phyloP scores from a whole-genome alignment of 2,113 vertebrate genomes.

The Sciurus niger region DNA sequence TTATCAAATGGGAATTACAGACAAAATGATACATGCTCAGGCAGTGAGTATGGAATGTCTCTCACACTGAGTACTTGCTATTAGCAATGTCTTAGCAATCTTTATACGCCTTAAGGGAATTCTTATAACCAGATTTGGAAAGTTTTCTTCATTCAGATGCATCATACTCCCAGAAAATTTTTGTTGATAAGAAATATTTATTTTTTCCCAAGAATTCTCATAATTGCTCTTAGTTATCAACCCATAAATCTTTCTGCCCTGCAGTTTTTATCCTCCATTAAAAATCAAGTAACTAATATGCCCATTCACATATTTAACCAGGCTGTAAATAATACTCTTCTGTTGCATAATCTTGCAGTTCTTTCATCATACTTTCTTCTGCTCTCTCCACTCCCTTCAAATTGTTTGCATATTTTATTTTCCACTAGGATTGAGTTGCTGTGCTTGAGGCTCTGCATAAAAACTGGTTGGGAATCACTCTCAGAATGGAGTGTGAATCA shows the following conservation, averaged over 20 bases:
- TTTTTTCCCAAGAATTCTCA: slow-evolving; percentile 55
- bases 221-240: slow-evolving; percentile 42
- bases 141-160: slow-evolving; percentile 44
- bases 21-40: background rate
- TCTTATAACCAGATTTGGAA: slow-evolving; percentile 53
- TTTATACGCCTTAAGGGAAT: background rate
- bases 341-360: slow-evolving; percentile 55
- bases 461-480: slow-evolving; percentile 24
- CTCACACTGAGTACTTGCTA: background rate
- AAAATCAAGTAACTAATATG: slow-evolving; percentile 30
- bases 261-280: slow-evolving; percentile 25
- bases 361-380: slow-evolving; percentile 45
- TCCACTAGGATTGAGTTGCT: background rate
- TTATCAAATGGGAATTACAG: background rate
- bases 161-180: slow-evolving; percentile 63
- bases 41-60: background rate
- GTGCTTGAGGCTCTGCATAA: background rate
- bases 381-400: slow-evolving; percentile 56
- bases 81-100: background rate
- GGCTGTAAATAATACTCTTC: slow-evolving; percentile 58
- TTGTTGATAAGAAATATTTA: slow-evolving; percentile 65
- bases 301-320: slow-evolving; percentile 52
- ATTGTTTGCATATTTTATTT: slow-evolving; percentile 46
- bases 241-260: background rate
- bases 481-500: background rate